Evolutionary conservation across 2,888 invertebrate genomes (phyloP).

Genomic region (Chymomyza caudatula): DNA sequence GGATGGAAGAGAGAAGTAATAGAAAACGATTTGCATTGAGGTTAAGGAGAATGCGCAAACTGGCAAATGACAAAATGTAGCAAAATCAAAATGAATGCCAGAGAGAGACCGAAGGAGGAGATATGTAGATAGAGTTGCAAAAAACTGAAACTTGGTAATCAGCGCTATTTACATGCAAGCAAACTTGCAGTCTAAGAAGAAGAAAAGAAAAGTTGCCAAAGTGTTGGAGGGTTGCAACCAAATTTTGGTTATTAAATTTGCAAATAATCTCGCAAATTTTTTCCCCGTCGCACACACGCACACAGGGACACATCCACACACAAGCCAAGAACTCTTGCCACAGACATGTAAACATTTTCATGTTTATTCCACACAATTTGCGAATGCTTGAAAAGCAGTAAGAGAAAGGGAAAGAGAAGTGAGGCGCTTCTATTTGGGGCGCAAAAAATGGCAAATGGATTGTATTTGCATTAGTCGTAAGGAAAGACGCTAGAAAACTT

Average conservation of each 20-base stretch:
- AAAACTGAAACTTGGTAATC: constrained; percentile 64
- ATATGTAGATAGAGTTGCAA: not conserved
- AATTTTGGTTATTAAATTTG: constrained; percentile 53
- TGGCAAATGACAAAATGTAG: constrained; percentile 41
- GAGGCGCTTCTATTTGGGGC: too few species aligned
- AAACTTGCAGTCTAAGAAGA: constrained; percentile 42
- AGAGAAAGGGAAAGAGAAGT: not conserved
- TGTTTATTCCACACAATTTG: constrained; percentile 63
- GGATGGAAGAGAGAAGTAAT: constrained; percentile 40
- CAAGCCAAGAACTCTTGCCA: not conserved
- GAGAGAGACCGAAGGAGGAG: not conserved
- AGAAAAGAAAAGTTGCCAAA: not conserved
- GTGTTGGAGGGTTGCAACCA: not conserved
- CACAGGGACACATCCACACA: not conserved
- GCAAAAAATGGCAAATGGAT: constrained; percentile 49
- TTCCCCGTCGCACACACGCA: constrained; percentile 41
- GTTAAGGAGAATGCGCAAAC: constrained; percentile 36
- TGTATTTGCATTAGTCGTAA: constrained; percentile 46
- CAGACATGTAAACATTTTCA: constrained; percentile 56
- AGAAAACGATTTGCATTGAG: constrained; percentile 60
- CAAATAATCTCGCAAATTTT: constrained; percentile 49
- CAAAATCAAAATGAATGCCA: constrained; percentile 45
- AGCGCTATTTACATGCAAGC: constrained; percentile 68
- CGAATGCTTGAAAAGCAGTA: constrained; percentile 15
- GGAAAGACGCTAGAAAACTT: not conserved